These are phyloP conservation scores for Chelonus formosanus DNA, from an alignment of 2,888 invertebrate genomes.

Conservation along the genomic window DNA sequence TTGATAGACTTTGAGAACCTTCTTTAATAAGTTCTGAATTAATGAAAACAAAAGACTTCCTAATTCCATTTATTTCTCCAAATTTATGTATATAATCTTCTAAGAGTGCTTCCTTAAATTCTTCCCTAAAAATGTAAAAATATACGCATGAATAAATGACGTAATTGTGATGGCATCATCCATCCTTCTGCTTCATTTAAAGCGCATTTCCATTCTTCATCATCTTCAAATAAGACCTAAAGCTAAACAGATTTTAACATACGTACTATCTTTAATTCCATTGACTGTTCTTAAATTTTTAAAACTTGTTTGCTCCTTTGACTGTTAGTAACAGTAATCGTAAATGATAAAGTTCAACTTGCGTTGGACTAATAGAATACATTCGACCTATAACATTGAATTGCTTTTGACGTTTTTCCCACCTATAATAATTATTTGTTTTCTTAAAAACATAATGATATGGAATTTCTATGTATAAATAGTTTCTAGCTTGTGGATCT, in stretches of 20 bases:
- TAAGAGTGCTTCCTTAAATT: slow-evolving; percentile 35
- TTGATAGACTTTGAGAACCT: too few species aligned
- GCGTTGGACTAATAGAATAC: slow-evolving; percentile 45
- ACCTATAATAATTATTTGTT: slow-evolving; percentile 2
- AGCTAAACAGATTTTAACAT: too few species aligned
- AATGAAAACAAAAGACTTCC: background rate
- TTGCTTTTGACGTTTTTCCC: slow-evolving; percentile 33
- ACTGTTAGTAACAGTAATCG: slow-evolving; percentile 48
- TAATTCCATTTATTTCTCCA: background rate
- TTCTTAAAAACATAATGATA: slow-evolving; percentile 26
- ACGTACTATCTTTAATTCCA: too few species aligned
- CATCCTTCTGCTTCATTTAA: slow-evolving; percentile 44
- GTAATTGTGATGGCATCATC: slow-evolving; percentile 1
- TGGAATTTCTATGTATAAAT: slow-evolving; percentile 27
- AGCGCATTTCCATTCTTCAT: slow-evolving; percentile 1
- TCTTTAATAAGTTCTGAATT: too few species aligned
- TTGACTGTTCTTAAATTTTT: slow-evolving; percentile 48
- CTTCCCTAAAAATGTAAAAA: slow-evolving; percentile 42
- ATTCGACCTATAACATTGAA: slow-evolving; percentile 45
- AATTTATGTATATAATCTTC: slow-evolving; percentile 32
- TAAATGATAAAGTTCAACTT: slow-evolving; percentile 48
- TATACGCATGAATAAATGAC: too few species aligned
- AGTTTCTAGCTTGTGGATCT: slow-evolving; percentile 20
- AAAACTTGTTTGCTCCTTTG: slow-evolving; percentile 48
- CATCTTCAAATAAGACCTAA: slow-evolving; percentile 10